Evolutionary conservation across 1,140 invertebrate genomes (phyloP).

Genomic region (Ditylenchus dipsaci): DNA sequence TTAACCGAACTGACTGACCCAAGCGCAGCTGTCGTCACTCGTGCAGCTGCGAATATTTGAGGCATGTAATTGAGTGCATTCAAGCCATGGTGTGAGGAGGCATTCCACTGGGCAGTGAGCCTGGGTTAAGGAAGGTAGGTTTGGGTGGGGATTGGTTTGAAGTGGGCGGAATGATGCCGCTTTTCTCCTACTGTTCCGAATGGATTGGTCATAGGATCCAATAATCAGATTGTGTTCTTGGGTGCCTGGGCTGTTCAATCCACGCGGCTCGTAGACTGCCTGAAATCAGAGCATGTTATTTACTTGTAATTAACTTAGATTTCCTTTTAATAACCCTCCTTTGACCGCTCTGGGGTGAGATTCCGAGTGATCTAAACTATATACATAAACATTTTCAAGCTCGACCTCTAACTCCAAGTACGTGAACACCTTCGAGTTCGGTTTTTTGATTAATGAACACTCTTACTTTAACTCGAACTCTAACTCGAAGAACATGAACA

Average conservation of each 20-base stretch:
- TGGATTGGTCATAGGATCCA: not conserved
- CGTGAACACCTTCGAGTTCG: no score
- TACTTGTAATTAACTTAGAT: no score
- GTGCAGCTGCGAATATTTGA: slow-evolving; percentile 27
- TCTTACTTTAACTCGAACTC: no score
- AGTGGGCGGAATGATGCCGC: not conserved
- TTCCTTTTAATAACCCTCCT: no score
- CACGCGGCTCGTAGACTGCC: not conserved
- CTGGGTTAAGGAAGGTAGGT: not conserved
- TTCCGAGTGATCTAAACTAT: no score
- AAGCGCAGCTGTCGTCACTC: slow-evolving; percentile 2
- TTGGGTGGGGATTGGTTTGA: not conserved
- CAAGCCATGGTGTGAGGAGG: not conserved
- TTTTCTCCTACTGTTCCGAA: not conserved
- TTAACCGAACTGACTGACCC: not conserved
- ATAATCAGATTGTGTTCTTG: not conserved
- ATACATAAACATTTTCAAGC: no score
- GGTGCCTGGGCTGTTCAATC: not conserved
- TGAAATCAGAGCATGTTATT: no score
- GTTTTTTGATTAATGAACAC: no score
- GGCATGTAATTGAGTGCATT: slow-evolving; percentile 30
- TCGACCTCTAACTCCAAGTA: no score
- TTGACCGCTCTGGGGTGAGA: no score
- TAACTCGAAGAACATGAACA: no score
- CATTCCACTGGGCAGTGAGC: not conserved